These are phyloP conservation scores for Taeniopygia guttata DNA, from an alignment of 2,797 vertebrate species.

Conservation along the genomic window DNA sequence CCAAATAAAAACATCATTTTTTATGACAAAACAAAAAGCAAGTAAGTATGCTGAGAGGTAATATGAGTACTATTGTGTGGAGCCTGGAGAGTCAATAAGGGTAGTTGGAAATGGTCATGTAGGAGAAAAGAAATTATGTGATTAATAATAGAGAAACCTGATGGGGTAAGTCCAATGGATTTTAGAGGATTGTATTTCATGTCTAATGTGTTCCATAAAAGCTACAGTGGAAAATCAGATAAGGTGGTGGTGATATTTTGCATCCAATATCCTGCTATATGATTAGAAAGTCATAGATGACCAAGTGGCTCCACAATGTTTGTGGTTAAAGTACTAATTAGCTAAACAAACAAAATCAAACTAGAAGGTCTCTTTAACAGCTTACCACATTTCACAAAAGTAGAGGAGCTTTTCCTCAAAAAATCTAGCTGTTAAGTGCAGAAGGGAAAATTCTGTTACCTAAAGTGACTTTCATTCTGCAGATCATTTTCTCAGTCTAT, in stretches of 20 bases:
- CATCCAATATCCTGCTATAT: neutral
- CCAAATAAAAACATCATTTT: slow-evolving; percentile 5
- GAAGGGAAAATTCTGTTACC: neutral
- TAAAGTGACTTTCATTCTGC: neutral
- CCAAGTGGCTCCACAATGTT: neutral
- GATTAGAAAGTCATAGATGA: neutral
- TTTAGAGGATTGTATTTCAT: neutral
- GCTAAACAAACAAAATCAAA: neutral
- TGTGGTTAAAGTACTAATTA: neutral
- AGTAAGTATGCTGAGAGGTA: neutral
- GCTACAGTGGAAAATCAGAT: neutral
- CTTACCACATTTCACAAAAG: neutral
- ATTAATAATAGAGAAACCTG: slow-evolving; percentile 1
- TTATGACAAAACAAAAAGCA: neutral
- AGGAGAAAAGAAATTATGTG: slow-evolving; percentile 2
- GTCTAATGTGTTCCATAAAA: slow-evolving; percentile 18
- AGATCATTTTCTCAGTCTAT: neutral
- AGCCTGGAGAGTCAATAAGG: neutral
- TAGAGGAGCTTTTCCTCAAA: neutral
- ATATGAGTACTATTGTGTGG: neutral
- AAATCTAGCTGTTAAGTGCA: neutral
- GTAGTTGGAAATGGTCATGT: neutral
- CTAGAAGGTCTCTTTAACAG: neutral
- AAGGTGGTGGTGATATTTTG: neutral
- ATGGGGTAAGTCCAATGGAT: neutral